These are phyloP conservation scores for Drosophila limbata DNA, from an alignment of 2,888 invertebrate species.

Conservation along the genomic window DNA sequence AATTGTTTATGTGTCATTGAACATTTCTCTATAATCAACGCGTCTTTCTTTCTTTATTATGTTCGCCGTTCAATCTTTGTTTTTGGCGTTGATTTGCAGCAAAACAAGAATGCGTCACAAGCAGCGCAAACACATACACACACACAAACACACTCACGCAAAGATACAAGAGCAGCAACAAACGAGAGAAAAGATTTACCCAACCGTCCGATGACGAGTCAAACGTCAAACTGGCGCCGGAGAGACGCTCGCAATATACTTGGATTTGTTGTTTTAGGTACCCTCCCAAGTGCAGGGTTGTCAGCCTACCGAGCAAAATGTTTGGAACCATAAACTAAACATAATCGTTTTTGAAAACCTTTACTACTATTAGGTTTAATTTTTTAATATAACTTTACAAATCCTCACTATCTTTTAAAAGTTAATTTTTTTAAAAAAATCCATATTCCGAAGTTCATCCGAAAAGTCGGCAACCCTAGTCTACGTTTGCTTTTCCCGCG, in stretches of 20 bases:
- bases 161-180: constrained; percentile 49
- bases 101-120: constrained; percentile 77
- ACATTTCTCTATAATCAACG: constrained; percentile 41
- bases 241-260: constrained; percentile 66
- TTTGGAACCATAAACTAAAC: neutral
- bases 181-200: constrained; percentile 66
- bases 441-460: constrained; percentile 1
- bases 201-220: constrained; percentile 78
- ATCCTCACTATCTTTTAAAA: neutral
- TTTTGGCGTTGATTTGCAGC: constrained; percentile 61
- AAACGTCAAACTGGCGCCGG: constrained; percentile 76
- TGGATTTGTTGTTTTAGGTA: constrained; percentile 72
- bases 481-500: constrained; percentile 46
- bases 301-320: constrained; percentile 19
- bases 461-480: constrained; percentile 57
- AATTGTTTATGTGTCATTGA: constrained; percentile 23
- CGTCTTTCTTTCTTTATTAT: constrained; percentile 40
- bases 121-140: constrained; percentile 52
- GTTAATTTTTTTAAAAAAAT: neutral
- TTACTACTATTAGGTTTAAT: neutral
- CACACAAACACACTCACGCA: constrained; percentile 45
- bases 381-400: neutral
- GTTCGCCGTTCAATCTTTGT: constrained; percentile 48
- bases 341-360: neutral
- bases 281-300: constrained; percentile 69